Base-by-base conservation (phyloP, 2,797 vertebrate species). In the Coendou prehensilis region DNA sequence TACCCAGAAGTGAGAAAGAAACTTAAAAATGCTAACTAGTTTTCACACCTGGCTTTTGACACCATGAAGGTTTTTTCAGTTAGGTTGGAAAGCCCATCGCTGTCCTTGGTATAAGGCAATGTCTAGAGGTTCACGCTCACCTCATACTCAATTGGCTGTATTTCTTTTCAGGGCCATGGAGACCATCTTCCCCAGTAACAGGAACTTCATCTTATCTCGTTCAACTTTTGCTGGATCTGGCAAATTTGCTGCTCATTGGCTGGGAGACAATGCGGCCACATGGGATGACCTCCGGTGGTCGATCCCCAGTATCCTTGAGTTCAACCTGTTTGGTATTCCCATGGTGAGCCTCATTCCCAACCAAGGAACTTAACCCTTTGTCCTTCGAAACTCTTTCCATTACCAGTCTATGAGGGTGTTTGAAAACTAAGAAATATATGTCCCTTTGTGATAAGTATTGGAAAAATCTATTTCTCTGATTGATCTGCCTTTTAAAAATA, bases 201-300 rank as follows among this genome's bases (percentile, higher is more conserved):
- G 99, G 96, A 99, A 97, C 80, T 99, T 99, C 97, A 98, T 99
- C 89, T 98, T 99, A 97, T 99, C 99, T 1, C 99, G 99, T 69
- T 99, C 99, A 59, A 99, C 99, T 79, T 99, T 99, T 98, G 98
- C 98, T 64, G 99, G 99, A 79, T 99, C 99, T 63, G 99, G 99
- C 14, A 99, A 99, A 87, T 98, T 99, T 97, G 97, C 99, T 37
- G 99, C 99, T 95, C 99, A 99, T 98, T 99, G 99, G 99, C 98
- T 99, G 88, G 99, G 99, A n/a, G 99, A 99, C 97, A 99, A 99
- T 6, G 98, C 97, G 54, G 99, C 99, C 92, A 99, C 98, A 45
- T 99, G 99, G 99, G 99, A 99, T 50, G 99, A 99, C 96, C 98
- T 99, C 67, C 99, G 98, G 97, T 99, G 99, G 99, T 98, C 99